Percentiles rank a stretch among this genome's conserved stretches.
Conservation (phyloP, 2,888 invertebrate species). For the Xylota segnis region DNA sequence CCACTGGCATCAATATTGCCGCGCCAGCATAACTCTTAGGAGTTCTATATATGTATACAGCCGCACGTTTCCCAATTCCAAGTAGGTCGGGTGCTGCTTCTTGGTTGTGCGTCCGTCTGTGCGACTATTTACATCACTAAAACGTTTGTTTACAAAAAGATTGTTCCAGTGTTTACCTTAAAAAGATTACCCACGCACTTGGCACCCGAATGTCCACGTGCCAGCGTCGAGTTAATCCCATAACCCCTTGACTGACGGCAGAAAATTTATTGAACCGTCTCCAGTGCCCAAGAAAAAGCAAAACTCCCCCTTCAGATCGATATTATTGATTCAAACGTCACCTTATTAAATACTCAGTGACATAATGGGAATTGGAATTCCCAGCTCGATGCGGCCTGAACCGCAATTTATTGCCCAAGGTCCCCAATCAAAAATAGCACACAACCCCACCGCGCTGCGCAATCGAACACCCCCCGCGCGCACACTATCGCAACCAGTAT, state of each 20-base stretch:
- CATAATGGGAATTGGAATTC: constrained; percentile 30
- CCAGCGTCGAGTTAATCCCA: constrained; percentile 14
- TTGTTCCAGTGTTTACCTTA: constrained; percentile 24
- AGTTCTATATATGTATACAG: background rate
- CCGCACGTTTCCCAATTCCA: constrained; percentile 7
- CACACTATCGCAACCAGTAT: background rate
- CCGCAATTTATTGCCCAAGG: constrained; percentile 53
- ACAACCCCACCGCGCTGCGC: background rate
- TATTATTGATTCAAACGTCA: constrained; percentile 31
- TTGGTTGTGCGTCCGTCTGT: background rate
- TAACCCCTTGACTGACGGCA: constrained; percentile 20
- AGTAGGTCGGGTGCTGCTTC: constrained; percentile 30
- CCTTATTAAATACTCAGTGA: constrained; percentile 20
- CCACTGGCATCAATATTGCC: background rate
- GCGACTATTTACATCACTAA: constrained; percentile 23
- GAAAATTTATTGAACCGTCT: constrained; percentile 14
- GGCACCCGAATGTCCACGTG: constrained; percentile 43
- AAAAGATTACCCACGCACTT: constrained; percentile 28
- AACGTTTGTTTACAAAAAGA: constrained; percentile 23
- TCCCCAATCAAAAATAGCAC: constrained; percentile 24
- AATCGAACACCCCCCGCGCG: background rate
- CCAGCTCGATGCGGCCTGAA: constrained; percentile 12
- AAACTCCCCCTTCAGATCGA: background rate
- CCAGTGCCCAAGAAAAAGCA: background rate
- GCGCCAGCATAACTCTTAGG: background rate